Conservation (phyloP, 2,113 vertebrate species). For the Blennius ocellaris region DNA sequence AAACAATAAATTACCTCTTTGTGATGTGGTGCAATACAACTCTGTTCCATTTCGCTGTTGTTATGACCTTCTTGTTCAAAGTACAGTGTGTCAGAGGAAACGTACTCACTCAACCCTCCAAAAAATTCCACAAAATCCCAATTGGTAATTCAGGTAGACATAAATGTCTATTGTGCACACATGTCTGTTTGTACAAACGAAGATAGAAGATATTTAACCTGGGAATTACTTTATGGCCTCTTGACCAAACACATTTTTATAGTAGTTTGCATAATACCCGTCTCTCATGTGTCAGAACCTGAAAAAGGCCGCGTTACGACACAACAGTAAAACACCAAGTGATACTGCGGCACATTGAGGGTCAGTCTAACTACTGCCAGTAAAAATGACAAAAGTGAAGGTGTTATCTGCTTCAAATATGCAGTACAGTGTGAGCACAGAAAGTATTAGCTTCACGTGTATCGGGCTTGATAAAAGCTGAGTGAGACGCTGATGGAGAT, state of each 20-base stretch:
- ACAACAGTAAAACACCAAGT: conserved; percentile 24
- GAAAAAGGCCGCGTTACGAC: conserved; percentile 5
- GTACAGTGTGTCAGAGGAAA: conserved; percentile 61
- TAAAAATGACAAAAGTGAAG: conserved; percentile 13
- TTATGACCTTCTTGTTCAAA: conserved; percentile 26
- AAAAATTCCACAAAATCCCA: conserved; percentile 46
- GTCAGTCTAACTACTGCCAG: conserved; percentile 3
- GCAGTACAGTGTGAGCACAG: not conserved
- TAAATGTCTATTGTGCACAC: conserved; percentile 49
- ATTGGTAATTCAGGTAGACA: conserved; percentile 37
- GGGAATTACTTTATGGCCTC: conserved; percentile 63
- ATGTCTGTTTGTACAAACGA: conserved; percentile 53
- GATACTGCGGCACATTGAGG: conserved; percentile 9
- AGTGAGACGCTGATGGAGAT: conserved; percentile 32
- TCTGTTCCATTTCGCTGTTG: not conserved
- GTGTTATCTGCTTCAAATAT: not conserved
- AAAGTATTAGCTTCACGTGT: not conserved
- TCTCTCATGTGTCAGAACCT: conserved; percentile 45
- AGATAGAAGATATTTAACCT: conserved; percentile 72
- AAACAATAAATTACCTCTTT: not conserved
- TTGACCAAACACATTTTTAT: conserved; percentile 64
- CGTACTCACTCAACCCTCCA: conserved; percentile 20
- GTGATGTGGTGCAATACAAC: not conserved
- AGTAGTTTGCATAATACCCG: conserved; percentile 49
- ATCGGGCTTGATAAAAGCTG: conserved; percentile 31